These are phyloP conservation scores for Micromys minutus DNA, from an alignment of 2,113 vertebrate genomes.

Conservation along the genomic window DNA sequence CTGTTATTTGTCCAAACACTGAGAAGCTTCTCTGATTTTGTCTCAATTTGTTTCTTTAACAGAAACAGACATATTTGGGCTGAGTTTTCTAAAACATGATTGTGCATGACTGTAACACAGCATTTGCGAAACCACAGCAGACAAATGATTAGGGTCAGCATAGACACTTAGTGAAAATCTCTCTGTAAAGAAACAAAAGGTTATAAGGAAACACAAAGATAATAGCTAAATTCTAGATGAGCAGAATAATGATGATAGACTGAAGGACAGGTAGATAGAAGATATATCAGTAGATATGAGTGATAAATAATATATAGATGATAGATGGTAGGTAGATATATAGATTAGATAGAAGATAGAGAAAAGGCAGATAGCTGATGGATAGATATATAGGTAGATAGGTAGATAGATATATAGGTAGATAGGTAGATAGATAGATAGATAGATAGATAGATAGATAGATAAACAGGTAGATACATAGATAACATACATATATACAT, in stretches of 20 bases:
- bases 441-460: background rate
- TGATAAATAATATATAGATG: background rate
- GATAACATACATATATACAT: background rate
- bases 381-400: background rate
- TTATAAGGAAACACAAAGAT: background rate
- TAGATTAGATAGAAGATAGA: background rate
- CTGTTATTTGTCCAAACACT: background rate
- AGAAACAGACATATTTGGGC: background rate
- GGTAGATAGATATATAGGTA: background rate
- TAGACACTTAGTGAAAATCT: background rate
- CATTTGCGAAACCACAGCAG: background rate
- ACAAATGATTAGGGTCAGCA: background rate
- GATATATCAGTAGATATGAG: too few relatives aligned
- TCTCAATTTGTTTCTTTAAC: background rate
- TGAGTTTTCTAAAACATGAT: background rate
- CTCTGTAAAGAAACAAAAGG: background rate
- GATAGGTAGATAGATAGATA: too few relatives aligned
- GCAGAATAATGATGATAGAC: background rate
- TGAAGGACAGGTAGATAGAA: background rate
- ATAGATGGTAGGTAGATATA: background rate
- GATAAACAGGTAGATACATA: background rate
- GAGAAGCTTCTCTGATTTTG: background rate
- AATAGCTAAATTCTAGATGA: background rate
- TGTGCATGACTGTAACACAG: background rate
- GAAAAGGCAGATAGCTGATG: too few relatives aligned